A percentile compares a stretch with the other conserved stretches of the same genome.
These are phyloP conservation scores for Arctocebus calabarensis DNA, from an alignment of 2,797 vertebrate species.

Conservation along the genomic window DNA sequence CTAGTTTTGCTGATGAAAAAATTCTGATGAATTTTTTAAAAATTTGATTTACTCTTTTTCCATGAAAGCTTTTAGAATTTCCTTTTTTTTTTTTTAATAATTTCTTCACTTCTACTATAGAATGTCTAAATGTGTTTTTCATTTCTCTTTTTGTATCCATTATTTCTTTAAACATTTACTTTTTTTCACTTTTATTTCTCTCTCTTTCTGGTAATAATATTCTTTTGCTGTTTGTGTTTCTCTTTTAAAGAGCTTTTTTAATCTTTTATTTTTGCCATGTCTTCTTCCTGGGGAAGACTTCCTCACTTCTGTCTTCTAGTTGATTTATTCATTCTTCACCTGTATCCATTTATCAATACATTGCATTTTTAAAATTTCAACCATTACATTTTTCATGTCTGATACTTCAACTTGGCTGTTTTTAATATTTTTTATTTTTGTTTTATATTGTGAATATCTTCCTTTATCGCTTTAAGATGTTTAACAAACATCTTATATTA, in stretches of 20 bases:
- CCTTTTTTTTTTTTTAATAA: constrained; percentile 45
- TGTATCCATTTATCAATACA: neutral
- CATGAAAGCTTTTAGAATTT: constrained; percentile 16
- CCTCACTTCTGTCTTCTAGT: neutral
- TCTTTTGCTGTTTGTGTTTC: neutral
- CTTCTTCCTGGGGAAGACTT: neutral
- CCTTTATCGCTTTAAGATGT: neutral
- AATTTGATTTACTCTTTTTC: neutral
- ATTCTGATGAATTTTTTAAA: neutral
- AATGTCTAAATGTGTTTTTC: neutral
- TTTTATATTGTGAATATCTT: neutral
- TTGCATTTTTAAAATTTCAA: neutral
- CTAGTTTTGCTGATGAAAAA: constrained; percentile 18
- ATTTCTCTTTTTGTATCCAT: constrained; percentile 7
- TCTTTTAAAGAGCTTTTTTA: neutral
- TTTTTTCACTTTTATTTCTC: neutral
- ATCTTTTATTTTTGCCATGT: neutral
- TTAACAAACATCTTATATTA: constrained; percentile 8
- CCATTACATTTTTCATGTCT: neutral
- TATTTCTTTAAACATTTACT: constrained; percentile 4
- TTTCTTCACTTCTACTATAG: neutral
- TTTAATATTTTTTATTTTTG: constrained; percentile 7
- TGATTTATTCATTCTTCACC: neutral
- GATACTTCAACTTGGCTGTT: neutral
- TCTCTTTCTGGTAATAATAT: neutral